Evolutionary conservation across 2,113 vertebrate genomes (phyloP).

Genomic region (Protomyctophum bolini): DNA sequence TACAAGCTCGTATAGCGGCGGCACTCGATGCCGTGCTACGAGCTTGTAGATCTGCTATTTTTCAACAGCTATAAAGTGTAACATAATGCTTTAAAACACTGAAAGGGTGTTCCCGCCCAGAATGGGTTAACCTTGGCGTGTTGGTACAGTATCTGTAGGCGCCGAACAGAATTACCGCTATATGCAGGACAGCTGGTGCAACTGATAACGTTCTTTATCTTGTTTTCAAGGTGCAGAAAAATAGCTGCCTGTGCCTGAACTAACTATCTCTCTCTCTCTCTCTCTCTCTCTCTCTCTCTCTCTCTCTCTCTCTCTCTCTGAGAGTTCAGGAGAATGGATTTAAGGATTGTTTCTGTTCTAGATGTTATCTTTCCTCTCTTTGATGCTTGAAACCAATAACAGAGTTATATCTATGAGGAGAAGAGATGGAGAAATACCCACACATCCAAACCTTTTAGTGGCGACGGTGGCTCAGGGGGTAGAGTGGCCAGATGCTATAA

Average conservation of each 20-base stretch:
- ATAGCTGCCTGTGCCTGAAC: constrained; percentile 32
- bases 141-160: constrained; percentile 33
- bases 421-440: constrained; percentile 39
- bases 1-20: too few species aligned
- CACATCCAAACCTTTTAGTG: constrained; percentile 29
- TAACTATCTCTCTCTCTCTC: not conserved
- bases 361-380: constrained; percentile 47
- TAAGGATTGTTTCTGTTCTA: constrained; percentile 46
- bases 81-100: too few species aligned
- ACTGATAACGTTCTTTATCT: constrained; percentile 63
- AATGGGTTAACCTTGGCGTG: constrained; percentile 6
- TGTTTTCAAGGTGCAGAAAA: constrained; percentile 57
- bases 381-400: constrained; percentile 56
- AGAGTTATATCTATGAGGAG: constrained; percentile 42
- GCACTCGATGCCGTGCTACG: too few species aligned
- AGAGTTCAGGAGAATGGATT: constrained; percentile 27
- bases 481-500: too few species aligned
- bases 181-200: constrained; percentile 54
- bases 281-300: not conserved
- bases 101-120: too few species aligned
- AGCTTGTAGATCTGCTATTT: too few species aligned
- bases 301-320: not conserved
- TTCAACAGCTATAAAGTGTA: too few species aligned
- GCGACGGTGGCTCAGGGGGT: too few species aligned
- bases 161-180: constrained; percentile 25